phyloP scores from a whole-genome alignment of 2,113 vertebrate species.

The Gobio gobio region DNA sequence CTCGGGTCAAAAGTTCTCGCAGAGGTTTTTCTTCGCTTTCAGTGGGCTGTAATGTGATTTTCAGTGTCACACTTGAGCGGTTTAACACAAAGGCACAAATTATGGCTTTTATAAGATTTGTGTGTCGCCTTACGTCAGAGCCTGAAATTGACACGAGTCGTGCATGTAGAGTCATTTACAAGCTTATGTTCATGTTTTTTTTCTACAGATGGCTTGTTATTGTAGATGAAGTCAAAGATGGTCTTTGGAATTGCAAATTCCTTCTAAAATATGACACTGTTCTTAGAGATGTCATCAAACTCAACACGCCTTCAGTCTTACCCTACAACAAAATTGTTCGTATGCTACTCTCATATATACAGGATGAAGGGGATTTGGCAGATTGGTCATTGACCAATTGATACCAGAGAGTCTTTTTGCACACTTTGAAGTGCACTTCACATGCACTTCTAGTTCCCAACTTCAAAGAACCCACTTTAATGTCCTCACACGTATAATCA shows the following conservation, averaged over 20 bases:
- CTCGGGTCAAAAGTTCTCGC: slow-evolving; percentile 57
- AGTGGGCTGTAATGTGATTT: slow-evolving; percentile 60
- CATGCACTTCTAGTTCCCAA: background rate
- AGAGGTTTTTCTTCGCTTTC: slow-evolving; percentile 48
- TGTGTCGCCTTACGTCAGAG: background rate
- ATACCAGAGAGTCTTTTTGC: background rate
- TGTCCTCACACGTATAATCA: background rate
- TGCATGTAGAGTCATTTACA: background rate
- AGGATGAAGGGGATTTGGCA: background rate
- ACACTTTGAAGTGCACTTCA: slow-evolving; percentile 10
- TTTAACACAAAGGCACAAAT: slow-evolving; percentile 55
- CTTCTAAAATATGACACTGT: slow-evolving; percentile 42
- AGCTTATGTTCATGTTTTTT: slow-evolving; percentile 27
- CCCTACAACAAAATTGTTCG: background rate
- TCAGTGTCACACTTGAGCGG: slow-evolving; percentile 53
- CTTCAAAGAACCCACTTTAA: background rate
- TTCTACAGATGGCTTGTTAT: slow-evolving; percentile 13
- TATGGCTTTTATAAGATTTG: slow-evolving; percentile 52
- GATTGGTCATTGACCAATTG: background rate
- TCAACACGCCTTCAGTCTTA: slow-evolving; percentile 30
- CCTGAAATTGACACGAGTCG: background rate
- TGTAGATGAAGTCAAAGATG: slow-evolving; percentile 38
- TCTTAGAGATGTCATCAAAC: slow-evolving; percentile 28
- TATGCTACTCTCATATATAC: background rate
- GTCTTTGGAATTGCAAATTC: slow-evolving; percentile 52